A percentile compares a stretch with the other conserved stretches of the same genome.
These are phyloP conservation scores for Microtus ochrogaster DNA, from an alignment of 2,113 vertebrate species.

Conservation along the genomic window DNA sequence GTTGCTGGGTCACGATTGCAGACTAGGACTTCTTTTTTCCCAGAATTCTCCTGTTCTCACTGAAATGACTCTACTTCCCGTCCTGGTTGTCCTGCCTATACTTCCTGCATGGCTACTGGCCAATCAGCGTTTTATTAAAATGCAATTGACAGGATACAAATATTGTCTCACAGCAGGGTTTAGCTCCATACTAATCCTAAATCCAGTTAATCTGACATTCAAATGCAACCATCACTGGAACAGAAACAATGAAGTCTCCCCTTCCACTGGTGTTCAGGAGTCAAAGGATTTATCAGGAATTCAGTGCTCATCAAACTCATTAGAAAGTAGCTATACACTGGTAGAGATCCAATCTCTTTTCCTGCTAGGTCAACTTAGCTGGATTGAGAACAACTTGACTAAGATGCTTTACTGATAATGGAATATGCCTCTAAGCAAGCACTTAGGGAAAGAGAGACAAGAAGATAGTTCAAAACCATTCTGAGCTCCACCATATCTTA, in stretches of 20 bases:
- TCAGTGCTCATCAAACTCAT: background rate
- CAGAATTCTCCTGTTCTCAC: too few relatives aligned
- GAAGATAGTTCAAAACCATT: background rate
- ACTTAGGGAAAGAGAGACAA: background rate
- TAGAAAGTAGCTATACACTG: background rate
- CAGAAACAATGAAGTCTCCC: background rate
- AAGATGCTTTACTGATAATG: background rate
- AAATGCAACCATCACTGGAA: too few relatives aligned
- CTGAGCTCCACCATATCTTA: too few relatives aligned
- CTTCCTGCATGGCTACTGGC: too few relatives aligned
- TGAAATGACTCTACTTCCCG: too few relatives aligned
- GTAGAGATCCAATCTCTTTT: background rate
- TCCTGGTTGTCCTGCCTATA: too few relatives aligned
- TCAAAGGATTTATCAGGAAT: background rate
- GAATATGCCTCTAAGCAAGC: background rate
- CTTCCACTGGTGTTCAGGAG: background rate
- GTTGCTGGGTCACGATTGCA: too few relatives aligned
- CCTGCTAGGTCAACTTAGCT: background rate
- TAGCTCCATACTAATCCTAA: background rate
- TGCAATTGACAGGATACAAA: too few relatives aligned
- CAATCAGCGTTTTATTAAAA: too few relatives aligned
- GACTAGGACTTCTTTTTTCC: too few relatives aligned
- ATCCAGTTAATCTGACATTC: background rate
- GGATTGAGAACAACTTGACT: background rate
- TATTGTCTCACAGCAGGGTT: too few relatives aligned